phyloP scores from a whole-genome alignment of 2,113 vertebrate species.

The Herpetotheres cachinnans region DNA sequence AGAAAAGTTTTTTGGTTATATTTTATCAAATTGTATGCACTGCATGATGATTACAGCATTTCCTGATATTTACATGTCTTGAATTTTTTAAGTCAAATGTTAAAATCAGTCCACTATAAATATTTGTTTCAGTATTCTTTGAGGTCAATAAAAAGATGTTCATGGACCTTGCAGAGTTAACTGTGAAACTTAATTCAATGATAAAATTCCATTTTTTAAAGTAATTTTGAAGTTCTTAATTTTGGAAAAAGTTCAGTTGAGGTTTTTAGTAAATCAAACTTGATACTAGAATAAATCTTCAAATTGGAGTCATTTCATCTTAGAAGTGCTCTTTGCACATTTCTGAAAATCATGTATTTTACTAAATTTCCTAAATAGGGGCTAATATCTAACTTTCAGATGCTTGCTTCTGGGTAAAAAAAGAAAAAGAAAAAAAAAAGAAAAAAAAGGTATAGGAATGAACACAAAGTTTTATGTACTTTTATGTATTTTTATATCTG shows the following conservation, averaged over 20 bases:
- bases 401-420: neutral
- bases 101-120: neutral
- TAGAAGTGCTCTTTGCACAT: neutral
- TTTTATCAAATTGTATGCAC: neutral
- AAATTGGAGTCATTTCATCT: neutral
- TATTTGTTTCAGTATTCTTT: neutral
- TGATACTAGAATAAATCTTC: neutral
- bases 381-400: neutral
- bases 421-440: neutral
- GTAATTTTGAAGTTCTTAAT: neutral
- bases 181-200: neutral
- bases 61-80: neutral
- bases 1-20: neutral
- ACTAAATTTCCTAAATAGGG: neutral
- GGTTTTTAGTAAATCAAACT: neutral
- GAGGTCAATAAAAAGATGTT: neutral
- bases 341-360: neutral
- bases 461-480: neutral
- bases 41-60: neutral
- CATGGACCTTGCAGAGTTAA: neutral
- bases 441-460: neutral
- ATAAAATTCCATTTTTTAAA: neutral
- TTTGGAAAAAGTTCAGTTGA: neutral
- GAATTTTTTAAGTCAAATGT: neutral
- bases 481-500: neutral